Conservation (phyloP, 1,140 invertebrate species). For the Heliconius melpomene region DNA sequence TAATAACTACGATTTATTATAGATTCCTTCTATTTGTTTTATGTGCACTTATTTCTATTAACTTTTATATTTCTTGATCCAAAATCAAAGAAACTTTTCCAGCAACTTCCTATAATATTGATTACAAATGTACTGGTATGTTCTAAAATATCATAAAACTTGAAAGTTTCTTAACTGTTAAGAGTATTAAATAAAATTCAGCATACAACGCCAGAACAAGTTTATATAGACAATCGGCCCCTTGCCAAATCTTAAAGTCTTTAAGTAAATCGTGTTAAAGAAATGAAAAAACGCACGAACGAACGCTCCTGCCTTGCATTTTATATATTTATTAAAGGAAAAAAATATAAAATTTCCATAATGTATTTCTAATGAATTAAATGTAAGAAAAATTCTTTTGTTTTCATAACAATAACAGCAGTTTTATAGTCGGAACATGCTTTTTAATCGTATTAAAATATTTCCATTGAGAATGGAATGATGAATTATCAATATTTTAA, state of each 20-base stretch:
- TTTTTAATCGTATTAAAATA: conserved; percentile 8
- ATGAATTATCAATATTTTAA: neutral
- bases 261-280: conserved; percentile 52
- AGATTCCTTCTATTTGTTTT: neutral
- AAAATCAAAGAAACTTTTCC: conserved; percentile 11
- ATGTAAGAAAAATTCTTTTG: neutral
- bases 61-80: conserved; percentile 9
- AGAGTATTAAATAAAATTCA: conserved; percentile 44
- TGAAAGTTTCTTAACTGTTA: conserved; percentile 30
- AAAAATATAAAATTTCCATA: conserved; percentile 33
- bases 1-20: neutral
- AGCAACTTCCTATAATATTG: conserved; percentile 35
- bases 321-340: conserved; percentile 41
- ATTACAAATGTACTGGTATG: conserved; percentile 31
- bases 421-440: neutral
- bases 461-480: neutral
- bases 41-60: conserved; percentile 15
- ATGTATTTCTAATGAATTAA: conserved; percentile 3
- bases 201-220: conserved; percentile 40
- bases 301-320: conserved; percentile 46
- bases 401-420: neutral
- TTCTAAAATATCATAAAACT: conserved; percentile 30
- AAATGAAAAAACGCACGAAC: conserved; percentile 51
- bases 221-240: conserved; percentile 48
- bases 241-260: conserved; percentile 54